A percentile compares a stretch with the other conserved stretches of the same genome.
These are phyloP conservation scores for Propsilocerus akamusi DNA, from an alignment of 1,140 invertebrate genomes.

Conservation along the genomic window DNA sequence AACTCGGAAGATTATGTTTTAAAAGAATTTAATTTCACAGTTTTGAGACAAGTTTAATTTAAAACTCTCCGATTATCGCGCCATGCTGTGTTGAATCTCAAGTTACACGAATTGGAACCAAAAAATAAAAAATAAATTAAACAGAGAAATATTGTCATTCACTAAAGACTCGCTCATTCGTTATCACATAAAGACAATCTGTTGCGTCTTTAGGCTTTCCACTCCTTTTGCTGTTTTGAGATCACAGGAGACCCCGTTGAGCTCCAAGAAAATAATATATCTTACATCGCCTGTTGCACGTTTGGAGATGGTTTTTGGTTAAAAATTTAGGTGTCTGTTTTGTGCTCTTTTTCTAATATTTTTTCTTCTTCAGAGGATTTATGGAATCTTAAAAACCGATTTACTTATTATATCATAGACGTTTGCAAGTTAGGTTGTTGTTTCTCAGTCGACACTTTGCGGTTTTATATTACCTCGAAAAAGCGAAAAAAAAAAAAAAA, in stretches of 20 bases:
- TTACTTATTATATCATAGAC: background rate
- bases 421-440: no score
- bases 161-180: background rate
- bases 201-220: background rate
- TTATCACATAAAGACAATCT: constrained; percentile 2
- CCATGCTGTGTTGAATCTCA: no score
- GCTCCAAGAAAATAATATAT: no score
- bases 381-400: background rate
- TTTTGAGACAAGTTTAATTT: background rate
- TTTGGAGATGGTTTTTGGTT: no score
- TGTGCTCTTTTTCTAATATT: background rate
- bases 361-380: no score
- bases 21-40: background rate
- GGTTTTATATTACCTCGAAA: no score
- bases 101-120: no score
- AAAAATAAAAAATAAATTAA: background rate
- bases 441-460: no score
- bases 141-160: background rate
- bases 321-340: no score
- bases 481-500: no score
- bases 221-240: background rate
- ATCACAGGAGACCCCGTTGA: background rate
- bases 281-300: no score
- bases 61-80: background rate
- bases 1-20: background rate